Conservation (phyloP, 2,797 vertebrate genomes). For the Alectoris magna region DNA sequence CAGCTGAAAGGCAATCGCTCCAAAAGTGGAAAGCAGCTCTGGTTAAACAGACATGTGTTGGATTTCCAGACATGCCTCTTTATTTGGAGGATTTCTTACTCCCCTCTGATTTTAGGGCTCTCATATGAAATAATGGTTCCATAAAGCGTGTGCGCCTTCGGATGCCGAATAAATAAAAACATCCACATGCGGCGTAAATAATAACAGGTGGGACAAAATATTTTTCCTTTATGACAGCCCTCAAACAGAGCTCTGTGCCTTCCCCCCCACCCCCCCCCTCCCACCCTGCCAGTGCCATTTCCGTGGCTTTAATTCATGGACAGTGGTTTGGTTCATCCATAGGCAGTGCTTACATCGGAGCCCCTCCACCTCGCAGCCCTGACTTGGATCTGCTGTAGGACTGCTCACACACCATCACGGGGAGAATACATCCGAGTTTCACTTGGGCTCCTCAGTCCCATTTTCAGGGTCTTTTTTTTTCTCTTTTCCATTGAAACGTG, state of each 20-base stretch:
- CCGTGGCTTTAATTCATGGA: neutral
- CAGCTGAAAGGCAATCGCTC: neutral
- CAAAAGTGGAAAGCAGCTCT: neutral
- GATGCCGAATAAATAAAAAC: neutral
- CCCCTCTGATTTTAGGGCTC: neutral
- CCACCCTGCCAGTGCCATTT: neutral
- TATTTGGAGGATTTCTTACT: neutral
- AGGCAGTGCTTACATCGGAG: accelerated
- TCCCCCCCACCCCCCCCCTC: neutral
- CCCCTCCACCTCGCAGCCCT: neutral
- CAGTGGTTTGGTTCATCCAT: neutral
- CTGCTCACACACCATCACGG: accelerated
- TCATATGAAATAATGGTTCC: neutral
- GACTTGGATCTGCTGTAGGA: neutral
- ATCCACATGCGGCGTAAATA: neutral
- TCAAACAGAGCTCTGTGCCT: accelerated
- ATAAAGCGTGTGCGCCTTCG: neutral
- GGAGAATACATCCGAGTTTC: neutral
- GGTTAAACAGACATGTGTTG: neutral
- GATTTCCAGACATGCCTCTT: neutral
- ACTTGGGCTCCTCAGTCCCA: neutral
- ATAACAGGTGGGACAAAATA: neutral
- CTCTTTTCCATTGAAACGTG: neutral
- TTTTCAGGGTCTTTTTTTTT: neutral
- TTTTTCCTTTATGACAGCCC: neutral